A percentile compares a stretch with the other conserved stretches of the same genome.
phyloP scores from a whole-genome alignment of 2,888 invertebrate species.

The Leucoptera coffeella region DNA sequence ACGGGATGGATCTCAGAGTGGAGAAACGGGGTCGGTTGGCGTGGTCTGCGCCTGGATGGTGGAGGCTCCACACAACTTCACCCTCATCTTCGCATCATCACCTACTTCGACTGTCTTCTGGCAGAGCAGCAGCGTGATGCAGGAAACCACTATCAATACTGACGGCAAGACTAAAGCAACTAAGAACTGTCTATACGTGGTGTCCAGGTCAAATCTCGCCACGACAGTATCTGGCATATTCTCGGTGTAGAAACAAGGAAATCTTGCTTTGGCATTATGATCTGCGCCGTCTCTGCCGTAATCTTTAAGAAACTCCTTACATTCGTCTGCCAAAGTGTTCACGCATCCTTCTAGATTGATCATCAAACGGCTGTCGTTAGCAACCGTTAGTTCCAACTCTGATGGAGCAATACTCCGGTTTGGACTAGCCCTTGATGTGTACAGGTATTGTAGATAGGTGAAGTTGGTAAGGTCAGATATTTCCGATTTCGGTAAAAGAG shows the following conservation, averaged over 20 bases:
- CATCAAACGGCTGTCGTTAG: constrained; percentile 78
- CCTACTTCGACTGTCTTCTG: constrained; percentile 83
- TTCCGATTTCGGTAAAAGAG: constrained; percentile 68
- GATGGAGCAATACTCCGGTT: constrained; percentile 71
- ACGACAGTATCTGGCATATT: constrained; percentile 71
- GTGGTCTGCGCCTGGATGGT: constrained; percentile 59
- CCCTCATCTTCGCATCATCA: constrained; percentile 88
- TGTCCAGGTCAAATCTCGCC: constrained; percentile 73
- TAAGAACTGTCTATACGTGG: constrained; percentile 76
- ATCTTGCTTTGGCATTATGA: constrained; percentile 82
- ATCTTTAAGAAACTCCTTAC: constrained; percentile 76
- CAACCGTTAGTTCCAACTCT: constrained; percentile 75
- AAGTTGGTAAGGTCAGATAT: constrained; percentile 81
- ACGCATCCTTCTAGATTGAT: constrained; percentile 88
- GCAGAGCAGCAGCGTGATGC: constrained; percentile 75
- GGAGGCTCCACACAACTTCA: constrained; percentile 68
- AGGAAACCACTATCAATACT: constrained; percentile 76
- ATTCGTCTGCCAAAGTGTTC: constrained; percentile 81
- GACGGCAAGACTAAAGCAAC: constrained; percentile 76
- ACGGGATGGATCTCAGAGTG: constrained; percentile 95
- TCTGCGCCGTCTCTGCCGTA: constrained; percentile 86
- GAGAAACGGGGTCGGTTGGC: constrained; percentile 81
- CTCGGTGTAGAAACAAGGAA: constrained; percentile 80
- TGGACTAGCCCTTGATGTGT: constrained; percentile 65
- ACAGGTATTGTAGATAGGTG: constrained; percentile 74